A percentile compares a stretch with the other conserved stretches of the same genome.
Conservation (phyloP, 2,888 invertebrate species). For the Drosophila siamana region DNA sequence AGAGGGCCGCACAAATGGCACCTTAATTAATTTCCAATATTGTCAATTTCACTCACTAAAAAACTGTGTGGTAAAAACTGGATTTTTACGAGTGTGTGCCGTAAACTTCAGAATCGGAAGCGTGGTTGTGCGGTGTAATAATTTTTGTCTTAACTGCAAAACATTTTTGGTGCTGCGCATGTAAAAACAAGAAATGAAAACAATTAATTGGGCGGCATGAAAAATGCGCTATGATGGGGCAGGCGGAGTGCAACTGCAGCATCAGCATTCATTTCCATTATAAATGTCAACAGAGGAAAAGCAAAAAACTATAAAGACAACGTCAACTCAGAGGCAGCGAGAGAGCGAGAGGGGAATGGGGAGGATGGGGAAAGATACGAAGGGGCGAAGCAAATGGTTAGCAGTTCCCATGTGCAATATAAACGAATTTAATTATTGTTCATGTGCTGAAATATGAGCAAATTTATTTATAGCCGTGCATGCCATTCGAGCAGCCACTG, state of each 20-base stretch:
- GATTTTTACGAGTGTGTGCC: slow-evolving; percentile 35
- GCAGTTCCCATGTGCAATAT: slow-evolving; percentile 63
- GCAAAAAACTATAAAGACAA: slow-evolving; percentile 27
- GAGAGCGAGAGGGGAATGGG: neutral
- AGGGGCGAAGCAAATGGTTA: slow-evolving; percentile 43
- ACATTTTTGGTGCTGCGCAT: slow-evolving; percentile 43
- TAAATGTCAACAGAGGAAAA: slow-evolving; percentile 66
- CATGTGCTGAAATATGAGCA: slow-evolving; percentile 77
- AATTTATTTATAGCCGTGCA: slow-evolving; percentile 72
- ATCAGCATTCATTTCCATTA: slow-evolving; percentile 76
- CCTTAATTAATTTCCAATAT: slow-evolving; percentile 66
- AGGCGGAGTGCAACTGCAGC: slow-evolving; percentile 41
- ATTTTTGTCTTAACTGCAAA: slow-evolving; percentile 61
- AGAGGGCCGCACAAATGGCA: slow-evolving; percentile 23
- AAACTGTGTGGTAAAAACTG: slow-evolving; percentile 13
- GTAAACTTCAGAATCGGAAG: slow-evolving; percentile 44
- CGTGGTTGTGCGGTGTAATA: slow-evolving; percentile 42
- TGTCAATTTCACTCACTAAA: slow-evolving; percentile 23
- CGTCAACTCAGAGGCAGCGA: slow-evolving; percentile 13
- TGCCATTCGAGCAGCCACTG: slow-evolving; percentile 39
- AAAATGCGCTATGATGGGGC: slow-evolving; percentile 24
- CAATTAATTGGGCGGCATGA: slow-evolving; percentile 57
- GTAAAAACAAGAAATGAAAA: slow-evolving; percentile 43
- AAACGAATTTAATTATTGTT: slow-evolving; percentile 78
- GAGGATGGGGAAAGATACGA: neutral